Percentiles rank a stretch among this genome's conserved stretches.
Evolutionary conservation across 2,113 vertebrate genomes (phyloP).

Genomic region (Syrrhaptes paradoxus): DNA sequence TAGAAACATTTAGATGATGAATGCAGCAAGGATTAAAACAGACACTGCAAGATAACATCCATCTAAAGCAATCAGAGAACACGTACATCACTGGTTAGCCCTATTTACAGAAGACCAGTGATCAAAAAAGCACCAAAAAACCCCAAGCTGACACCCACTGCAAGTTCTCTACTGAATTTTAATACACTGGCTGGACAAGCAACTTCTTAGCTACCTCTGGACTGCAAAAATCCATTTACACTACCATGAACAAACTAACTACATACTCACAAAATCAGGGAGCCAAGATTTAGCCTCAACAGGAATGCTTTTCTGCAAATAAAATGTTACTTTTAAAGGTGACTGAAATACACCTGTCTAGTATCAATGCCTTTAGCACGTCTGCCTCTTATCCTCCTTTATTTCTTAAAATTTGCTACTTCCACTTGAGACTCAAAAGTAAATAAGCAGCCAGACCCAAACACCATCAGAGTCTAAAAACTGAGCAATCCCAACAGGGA

Average conservation of each 20-base stretch:
- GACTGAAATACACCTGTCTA: not conserved
- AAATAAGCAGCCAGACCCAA: not conserved
- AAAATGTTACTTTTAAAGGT: not conserved
- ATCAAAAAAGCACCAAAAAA: not conserved
- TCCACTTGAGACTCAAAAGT: not conserved
- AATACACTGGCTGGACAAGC: not conserved
- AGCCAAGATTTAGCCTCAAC: not conserved
- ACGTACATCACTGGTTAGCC: not conserved
- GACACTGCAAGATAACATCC: constrained; percentile 5
- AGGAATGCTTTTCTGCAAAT: not conserved
- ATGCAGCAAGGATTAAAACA: constrained; percentile 10
- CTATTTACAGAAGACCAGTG: not conserved
- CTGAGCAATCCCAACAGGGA: not conserved
- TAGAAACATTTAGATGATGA: constrained; percentile 15
- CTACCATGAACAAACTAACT: not conserved
- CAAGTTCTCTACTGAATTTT: not conserved
- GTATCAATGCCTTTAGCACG: not conserved
- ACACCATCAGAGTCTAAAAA: not conserved
- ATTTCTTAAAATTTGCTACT: not conserved
- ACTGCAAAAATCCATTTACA: not conserved
- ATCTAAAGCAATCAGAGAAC: not conserved
- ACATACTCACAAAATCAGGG: not conserved
- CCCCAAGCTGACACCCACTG: not conserved
- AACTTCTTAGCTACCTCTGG: not conserved
- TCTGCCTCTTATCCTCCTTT: not conserved